Base-by-base conservation (phyloP, 1,140 invertebrate genomes). In the Pissodes strobi region DNA sequence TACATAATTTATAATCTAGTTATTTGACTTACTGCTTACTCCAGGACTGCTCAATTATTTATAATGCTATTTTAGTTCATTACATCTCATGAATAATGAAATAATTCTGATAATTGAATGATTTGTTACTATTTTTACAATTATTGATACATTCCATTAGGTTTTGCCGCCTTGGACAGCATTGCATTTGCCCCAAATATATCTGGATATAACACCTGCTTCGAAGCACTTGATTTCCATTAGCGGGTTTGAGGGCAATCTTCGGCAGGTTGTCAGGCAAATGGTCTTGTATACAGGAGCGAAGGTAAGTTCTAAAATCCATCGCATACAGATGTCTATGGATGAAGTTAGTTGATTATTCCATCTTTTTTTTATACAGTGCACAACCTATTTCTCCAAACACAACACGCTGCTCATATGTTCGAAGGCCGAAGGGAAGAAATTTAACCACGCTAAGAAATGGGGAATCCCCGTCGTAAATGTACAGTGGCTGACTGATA, bases 401-500 rank as follows among this genome's bases (percentile, higher is more conserved):
- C 87, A 90, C 68, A 90, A 90, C 73, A 90, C 88, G 0, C 80
- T 91, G 30, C 77, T 91, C 12, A 82, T 91, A 62, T 86, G 87
- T 73, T 85, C 85, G 69, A 93, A 92, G 69, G 85, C 88, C 0
- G 92, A 95, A 70, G 94, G 94, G 23, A 81, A 82, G 45, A 98
- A 98, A 79, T 95, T 90, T 79, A 83, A 88, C 68, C 92, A 93
- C 71, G 95, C 96, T 0, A 86, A 91, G 41, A 92, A 97, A 77
- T 98, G 93, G 92, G 85, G 84, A 70, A 86, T 85, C 13, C 89
- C 91, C 12, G 87, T 94, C 1, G 94, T 98, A 0, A 98, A 95
- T 79, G 88, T 91, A 5, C 88, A 92, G 64, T 98, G 96, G 95
- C 79, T 99, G 39, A 94, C 91, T 55, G 95, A 98, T 78, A 84